Percentiles rank a stretch among this genome's conserved stretches.
Conservation (phyloP, 2,888 invertebrate species). For the Phoronis australis region DNA sequence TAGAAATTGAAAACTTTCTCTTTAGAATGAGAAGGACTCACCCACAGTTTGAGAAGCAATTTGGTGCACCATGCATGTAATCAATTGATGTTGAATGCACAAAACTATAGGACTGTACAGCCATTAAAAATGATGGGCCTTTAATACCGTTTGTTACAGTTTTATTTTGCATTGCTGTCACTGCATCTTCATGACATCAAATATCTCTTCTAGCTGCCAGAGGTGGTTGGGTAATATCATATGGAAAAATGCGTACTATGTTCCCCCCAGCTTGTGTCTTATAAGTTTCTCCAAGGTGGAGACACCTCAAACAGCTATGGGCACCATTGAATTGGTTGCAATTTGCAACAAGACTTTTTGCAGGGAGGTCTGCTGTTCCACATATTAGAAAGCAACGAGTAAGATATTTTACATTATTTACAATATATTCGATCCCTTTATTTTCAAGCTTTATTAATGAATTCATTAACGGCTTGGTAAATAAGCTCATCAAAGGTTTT, state of each 20-base stretch:
- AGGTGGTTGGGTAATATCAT: conserved; percentile 3
- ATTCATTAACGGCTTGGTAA: conserved; percentile 7
- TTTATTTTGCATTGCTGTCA: conserved; percentile 4
- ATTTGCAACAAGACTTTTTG: conserved; percentile 14
- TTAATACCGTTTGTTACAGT: conserved; percentile 11
- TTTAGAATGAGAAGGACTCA: conserved; percentile 1
- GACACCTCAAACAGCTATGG: conserved; percentile 13
- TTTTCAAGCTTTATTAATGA: conserved; percentile 7
- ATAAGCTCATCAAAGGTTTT: conserved; percentile 10
- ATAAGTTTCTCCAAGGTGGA: conserved; percentile 12
- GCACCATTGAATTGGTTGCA: conserved; percentile 16
- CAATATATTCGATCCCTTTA: conserved; percentile 4
- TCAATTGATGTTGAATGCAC: conserved; percentile 11
- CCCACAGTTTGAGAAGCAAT: conserved; percentile 11
- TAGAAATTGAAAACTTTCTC: conserved; percentile 6
- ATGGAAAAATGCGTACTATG: conserved; percentile 14
- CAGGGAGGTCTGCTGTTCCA: conserved; percentile 19
- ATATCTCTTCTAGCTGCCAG: conserved; percentile 2
- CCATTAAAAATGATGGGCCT: conserved; percentile 16
- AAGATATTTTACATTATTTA: not conserved
- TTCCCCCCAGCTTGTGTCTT: conserved; percentile 13
- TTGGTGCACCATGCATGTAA: conserved; percentile 22
- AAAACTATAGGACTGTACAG: conserved; percentile 8
- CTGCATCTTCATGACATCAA: conserved; percentile 5
- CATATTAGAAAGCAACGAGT: conserved; percentile 8